These are phyloP conservation scores for Drosophila formosana DNA, from an alignment of 2,888 invertebrate species.

Conservation along the genomic window DNA sequence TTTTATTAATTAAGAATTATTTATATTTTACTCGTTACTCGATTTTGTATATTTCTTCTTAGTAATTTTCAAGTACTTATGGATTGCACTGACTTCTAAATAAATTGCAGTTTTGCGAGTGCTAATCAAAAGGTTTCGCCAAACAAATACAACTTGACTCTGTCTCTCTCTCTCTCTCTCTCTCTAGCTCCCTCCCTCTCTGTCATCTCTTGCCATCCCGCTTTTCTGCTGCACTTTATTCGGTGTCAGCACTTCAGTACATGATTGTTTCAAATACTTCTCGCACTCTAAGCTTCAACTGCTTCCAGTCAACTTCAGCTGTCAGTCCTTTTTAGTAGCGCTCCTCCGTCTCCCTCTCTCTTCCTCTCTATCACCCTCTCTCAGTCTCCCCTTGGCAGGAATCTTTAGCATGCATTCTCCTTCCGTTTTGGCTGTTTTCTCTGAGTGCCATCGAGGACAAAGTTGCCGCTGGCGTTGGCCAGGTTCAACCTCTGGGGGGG, in stretches of 20 bases:
- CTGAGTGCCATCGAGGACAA: constrained; percentile 51
- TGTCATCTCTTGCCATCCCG: not conserved
- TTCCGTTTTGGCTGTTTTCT: constrained; percentile 20
- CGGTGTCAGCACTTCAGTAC: constrained; percentile 27
- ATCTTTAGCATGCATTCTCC: constrained; percentile 37
- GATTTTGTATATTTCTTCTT: too few relatives aligned
- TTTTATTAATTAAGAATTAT: too few relatives aligned
- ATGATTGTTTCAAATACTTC: constrained; percentile 60
- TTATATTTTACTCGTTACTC: too few relatives aligned
- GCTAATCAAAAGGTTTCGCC: constrained; percentile 33
- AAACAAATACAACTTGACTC: constrained; percentile 40
- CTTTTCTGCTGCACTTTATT: not conserved
- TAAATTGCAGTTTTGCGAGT: constrained; percentile 4
- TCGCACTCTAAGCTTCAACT: constrained; percentile 28
- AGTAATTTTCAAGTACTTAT: not conserved
- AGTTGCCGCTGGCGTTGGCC: constrained; percentile 45
- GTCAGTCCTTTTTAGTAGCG: constrained; percentile 45
- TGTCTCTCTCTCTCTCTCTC: not conserved
- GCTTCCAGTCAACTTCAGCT: constrained; percentile 56
- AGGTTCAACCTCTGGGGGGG: constrained; percentile 27
- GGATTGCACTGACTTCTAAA: not conserved
- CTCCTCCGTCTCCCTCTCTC: not conserved
- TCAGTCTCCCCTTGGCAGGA: constrained; percentile 1
- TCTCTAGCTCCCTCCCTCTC: not conserved
- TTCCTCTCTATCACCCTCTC: not conserved